Evolutionary conservation across 2,888 invertebrate genomes (phyloP), one percentile per base, ranked within the genome.

Genomic region (Conus canariensis): DNA sequence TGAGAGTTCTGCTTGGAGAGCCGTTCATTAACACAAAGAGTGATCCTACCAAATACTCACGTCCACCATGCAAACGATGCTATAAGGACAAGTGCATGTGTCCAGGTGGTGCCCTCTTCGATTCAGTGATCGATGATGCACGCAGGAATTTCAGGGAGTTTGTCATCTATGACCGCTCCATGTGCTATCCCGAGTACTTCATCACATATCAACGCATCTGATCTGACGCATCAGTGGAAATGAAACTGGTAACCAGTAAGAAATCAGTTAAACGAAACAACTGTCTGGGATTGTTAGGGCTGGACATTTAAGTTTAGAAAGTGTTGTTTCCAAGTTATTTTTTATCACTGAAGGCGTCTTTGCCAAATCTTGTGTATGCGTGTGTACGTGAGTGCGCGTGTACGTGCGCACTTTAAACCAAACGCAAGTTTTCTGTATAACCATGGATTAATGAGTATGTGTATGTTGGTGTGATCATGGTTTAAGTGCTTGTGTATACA

Each of bases 71-170:
- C 70, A 83, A 67, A 45, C 10, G 19, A 22, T 89, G 89, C 45
- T 64, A 45, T 56, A 19, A 89, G 59, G 89, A 89, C 85, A 19
- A n/a, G 64, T 85, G 89, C 59, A 82, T 59, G 16, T 82, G 88
- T 56, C 14, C 19, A 6, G 59, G 59, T 45, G 19, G 80, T 12
- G 3, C 22, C 58, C 67, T 59, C 64, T 88, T 83, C 45, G 83
- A 88, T 64, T 88, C 83, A 0, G 88, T 90, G 12, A 87, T 90
- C 58, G 87, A 86, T 64, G 77, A 64, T 45, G 87, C 85, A 60
- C 77, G 80, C 22, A 59, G 87, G 30, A 90, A 86, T 56, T 90
- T 90, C 80, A 45, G 90, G n/a, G 90, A 90, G 90, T 90, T 90
- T 90, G 90, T 87, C 45, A 45, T 90, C 30, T 87, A 90, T 60